Base-by-base conservation (phyloP, 2,888 invertebrate genomes). In the Drepana falcataria region DNA sequence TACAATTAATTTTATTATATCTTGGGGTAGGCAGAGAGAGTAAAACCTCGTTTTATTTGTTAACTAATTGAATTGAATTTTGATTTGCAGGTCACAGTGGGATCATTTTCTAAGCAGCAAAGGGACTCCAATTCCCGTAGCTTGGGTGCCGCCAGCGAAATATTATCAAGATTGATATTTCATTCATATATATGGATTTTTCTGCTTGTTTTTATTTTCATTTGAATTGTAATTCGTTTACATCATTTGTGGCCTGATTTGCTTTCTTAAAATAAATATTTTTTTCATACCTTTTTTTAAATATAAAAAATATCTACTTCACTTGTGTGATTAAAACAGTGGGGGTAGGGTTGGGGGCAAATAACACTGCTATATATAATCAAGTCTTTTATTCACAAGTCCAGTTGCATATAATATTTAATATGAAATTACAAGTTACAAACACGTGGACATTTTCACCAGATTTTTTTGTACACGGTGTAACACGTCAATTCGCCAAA, bases 71-170 rank as follows among this genome's bases (percentile, higher is more conserved):
- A 21, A 21, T 21, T 21, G 21, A 33, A 48, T 49, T 37, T 57
- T 44, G 59, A 52, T 33, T 92, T 88, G 76, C 88, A 93, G 93
- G 84, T 75, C 85, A 66, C 65, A 92, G 74, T 91, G 87, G 93
- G 85, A 91, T 75, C 64, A 73, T 68, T 82, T 71, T 53, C 59
- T 85, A n/a, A 83, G 84, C 55, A 74, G 69, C 4, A 83, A 89
- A 55, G 94, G 94, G 3, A 91, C 93, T 2, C 73, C 92, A 34
- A 87, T 96, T 61, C 96, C 96, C 5, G 69, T 93, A 41, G 95
- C 95, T 0, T 96, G 96, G 95, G 92, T 95, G 34, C 72, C 94
- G 44, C 96, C 91, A 1, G 35, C 57, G 7, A 55, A 59, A 61
- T 47, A 59, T 51, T 53, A 49, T 48, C 33, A 9, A 55, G 4